Percentiles rank a stretch among this genome's conserved stretches.
Conservation (phyloP, 2,888 invertebrate genomes). For the Mythimna ferrago region DNA sequence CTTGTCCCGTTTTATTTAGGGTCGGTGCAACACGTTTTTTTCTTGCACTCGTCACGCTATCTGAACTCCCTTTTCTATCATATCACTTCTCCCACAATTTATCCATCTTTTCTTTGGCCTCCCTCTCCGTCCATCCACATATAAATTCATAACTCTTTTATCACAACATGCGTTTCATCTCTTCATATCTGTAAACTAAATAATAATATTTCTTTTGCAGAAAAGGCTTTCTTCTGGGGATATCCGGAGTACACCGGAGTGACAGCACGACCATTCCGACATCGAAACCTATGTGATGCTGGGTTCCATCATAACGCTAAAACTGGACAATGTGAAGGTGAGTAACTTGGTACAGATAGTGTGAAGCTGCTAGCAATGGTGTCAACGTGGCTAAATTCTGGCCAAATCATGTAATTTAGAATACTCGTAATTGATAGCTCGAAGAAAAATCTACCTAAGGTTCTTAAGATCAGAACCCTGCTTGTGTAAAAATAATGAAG, state of each 20-base stretch:
- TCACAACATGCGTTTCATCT: background rate
- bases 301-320: conserved; percentile 90
- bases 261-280: conserved; percentile 75
- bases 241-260: conserved; percentile 73
- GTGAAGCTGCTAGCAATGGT: background rate
- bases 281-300: conserved; percentile 88
- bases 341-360: background rate
- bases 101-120: no score
- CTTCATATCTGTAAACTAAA: background rate
- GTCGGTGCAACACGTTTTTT: no score
- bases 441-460: background rate
- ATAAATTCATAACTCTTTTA: no score
- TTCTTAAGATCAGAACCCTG: background rate
- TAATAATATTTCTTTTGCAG: conserved; percentile 38
- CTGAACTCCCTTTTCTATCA: no score
- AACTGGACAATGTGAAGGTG: conserved; percentile 92
- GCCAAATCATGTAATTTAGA: background rate
- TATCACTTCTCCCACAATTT: no score
- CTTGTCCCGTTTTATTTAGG: no score
- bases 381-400: background rate
- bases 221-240: conserved; percentile 74
- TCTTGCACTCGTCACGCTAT: no score
- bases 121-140: no score
- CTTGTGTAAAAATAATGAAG: background rate
- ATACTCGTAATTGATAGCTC: background rate